These are phyloP conservation scores for Meteorus cinctellus DNA, from an alignment of 2,888 invertebrate genomes.

Conservation along the genomic window DNA sequence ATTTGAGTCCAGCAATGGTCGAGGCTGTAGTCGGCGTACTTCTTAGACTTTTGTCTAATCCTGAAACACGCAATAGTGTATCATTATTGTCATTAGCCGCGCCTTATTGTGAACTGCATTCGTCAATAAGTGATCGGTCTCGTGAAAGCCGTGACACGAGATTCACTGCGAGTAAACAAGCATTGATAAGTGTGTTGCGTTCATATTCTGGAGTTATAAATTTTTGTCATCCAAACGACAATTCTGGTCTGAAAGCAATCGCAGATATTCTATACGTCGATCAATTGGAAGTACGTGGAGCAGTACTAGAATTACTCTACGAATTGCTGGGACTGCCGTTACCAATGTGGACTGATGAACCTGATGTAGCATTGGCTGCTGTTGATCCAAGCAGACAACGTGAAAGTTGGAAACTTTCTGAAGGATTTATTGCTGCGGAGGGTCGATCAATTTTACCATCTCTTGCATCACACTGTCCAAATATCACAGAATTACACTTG, in stretches of 20 bases:
- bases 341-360: conserved; percentile 95
- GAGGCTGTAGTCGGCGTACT: conserved; percentile 93
- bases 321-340: conserved; percentile 91
- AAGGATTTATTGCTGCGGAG: conserved; percentile 96
- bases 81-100: conserved; percentile 92
- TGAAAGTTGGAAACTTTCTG: conserved; percentile 91
- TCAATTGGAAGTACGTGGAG: conserved; percentile 92
- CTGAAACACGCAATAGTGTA: conserved; percentile 85
- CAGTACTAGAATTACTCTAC: conserved; percentile 92
- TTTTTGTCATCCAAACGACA: conserved; percentile 86
- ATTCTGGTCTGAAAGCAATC: conserved; percentile 85
- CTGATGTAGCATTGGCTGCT: conserved; percentile 89
- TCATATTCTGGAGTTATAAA: conserved; percentile 95
- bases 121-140: conserved; percentile 61
- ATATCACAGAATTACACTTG: conserved; percentile 92
- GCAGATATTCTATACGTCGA: conserved; percentile 89
- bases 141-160: conserved; percentile 81
- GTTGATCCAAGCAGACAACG: conserved; percentile 83
- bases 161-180: conserved; percentile 89
- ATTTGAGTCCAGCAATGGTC: conserved; percentile 90
- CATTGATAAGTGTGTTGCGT: conserved; percentile 87
- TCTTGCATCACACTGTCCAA: conserved; percentile 88
- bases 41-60: conserved; percentile 88
- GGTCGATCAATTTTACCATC: conserved; percentile 90
- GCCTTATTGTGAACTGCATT: conserved; percentile 94